These are phyloP conservation scores for Apogon talboti DNA, from an alignment of 2,797 vertebrate genomes.

Conservation along the genomic window DNA sequence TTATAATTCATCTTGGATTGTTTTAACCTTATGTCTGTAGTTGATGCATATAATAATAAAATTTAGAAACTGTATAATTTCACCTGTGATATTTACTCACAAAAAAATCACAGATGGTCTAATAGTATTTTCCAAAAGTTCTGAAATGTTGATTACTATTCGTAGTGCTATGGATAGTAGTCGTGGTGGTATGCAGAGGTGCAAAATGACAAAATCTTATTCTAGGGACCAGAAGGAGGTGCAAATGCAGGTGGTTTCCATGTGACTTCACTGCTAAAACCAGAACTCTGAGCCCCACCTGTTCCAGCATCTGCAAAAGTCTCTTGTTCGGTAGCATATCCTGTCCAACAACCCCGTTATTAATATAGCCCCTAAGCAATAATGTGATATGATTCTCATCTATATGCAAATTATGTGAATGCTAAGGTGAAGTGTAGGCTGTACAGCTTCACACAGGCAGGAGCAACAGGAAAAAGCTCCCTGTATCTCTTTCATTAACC, in stretches of 20 bases:
- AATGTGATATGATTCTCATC: constrained; percentile 61
- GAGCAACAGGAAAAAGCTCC: constrained; percentile 37
- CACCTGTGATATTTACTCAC: too few species aligned
- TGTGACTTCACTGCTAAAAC: constrained; percentile 20
- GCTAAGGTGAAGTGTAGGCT: constrained; percentile 50
- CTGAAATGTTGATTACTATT: too few species aligned
- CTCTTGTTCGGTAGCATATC: constrained; percentile 28
- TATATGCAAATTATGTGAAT: constrained; percentile 72
- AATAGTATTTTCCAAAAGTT: too few species aligned
- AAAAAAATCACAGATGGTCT: too few species aligned
- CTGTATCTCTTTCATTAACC: constrained; percentile 50
- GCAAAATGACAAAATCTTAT: too few species aligned
- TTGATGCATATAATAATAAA: too few species aligned
- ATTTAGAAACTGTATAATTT: too few species aligned
- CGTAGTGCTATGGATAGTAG: too few species aligned
- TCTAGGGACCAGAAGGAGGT: not conserved
- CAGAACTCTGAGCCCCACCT: constrained; percentile 11
- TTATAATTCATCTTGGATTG: too few species aligned
- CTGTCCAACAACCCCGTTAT: constrained; percentile 63
- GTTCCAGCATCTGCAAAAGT: constrained; percentile 30
- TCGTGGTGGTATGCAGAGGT: too few species aligned
- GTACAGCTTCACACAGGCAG: constrained; percentile 25
- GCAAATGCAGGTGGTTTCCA: not conserved
- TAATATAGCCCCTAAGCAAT: constrained; percentile 56
- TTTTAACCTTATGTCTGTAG: too few species aligned